A percentile compares a stretch with the other conserved stretches of the same genome.
Conservation (phyloP, 2,888 invertebrate species). For the Alsophila aescularia region DNA sequence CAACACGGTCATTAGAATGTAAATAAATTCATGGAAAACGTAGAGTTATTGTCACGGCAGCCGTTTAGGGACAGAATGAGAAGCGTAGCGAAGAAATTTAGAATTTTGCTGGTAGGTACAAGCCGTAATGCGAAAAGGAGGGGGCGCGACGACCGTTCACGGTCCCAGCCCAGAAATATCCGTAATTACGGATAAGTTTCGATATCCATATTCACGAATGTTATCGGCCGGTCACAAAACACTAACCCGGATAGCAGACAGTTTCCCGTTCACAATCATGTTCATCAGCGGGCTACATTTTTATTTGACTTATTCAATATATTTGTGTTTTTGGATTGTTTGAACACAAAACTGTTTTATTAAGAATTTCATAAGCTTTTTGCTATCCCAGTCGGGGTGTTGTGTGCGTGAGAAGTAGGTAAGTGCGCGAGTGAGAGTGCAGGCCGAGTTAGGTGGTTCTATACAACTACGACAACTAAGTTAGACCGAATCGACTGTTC, state of each 20-base stretch:
- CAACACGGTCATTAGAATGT: constrained; percentile 31
- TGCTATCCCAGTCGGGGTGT: constrained; percentile 4
- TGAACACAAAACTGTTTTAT: background rate
- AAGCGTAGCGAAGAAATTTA: constrained; percentile 37
- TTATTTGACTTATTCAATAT: too few relatives aligned
- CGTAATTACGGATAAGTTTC: constrained; percentile 5
- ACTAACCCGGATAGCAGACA: constrained; percentile 3
- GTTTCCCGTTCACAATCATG: background rate
- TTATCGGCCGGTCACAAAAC: constrained; percentile 3
- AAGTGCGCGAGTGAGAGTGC: constrained; percentile 42
- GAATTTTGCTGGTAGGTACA: constrained; percentile 34
- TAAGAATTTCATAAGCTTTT: background rate
- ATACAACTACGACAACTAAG: constrained; percentile 27
- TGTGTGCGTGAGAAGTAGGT: constrained; percentile 10
- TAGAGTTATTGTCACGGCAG: constrained; percentile 41
- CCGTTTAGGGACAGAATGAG: constrained; percentile 45
- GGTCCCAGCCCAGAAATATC: constrained; percentile 7
- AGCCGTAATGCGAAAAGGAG: constrained; percentile 30
- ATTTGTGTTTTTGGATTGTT: too few relatives aligned
- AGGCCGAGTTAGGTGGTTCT: constrained; percentile 37
- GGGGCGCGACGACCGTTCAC: constrained; percentile 9
- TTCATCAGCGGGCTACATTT: too few relatives aligned
- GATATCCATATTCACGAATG: constrained; percentile 5
- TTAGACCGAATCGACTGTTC: constrained; percentile 21
- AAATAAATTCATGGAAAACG: constrained; percentile 16